Evolutionary conservation across 2,113 vertebrate species (phyloP), one percentile per base, ranked within the genome.

Genomic region (Astur gentilis): DNA sequence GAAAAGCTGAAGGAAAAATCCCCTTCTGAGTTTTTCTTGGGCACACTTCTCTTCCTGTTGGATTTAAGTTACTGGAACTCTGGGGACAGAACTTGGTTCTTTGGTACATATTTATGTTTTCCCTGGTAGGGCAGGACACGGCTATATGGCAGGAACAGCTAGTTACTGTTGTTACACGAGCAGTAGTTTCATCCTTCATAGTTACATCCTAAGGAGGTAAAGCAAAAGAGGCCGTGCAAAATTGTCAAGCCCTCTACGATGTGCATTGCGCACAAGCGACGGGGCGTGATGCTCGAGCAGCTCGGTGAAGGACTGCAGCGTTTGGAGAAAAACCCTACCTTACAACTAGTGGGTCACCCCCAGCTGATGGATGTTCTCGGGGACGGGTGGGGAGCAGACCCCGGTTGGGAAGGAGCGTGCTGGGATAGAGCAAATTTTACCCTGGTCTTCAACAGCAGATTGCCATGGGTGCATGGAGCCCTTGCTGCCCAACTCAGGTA

Each of bases 221-320:
- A 70, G 31, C 32, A 64, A 40, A 64, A 67, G 38, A 81, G 34
- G 27, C 77, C 5, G 2, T 47, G 55, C 42, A 44, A 20, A 45
- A 36, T 58, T 66, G 44, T 88, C 44, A 45, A 40, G 62, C 14
- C 16, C 10, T 57, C 29, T 44, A 3, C 2, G 1, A 8, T 8
- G n/a, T 11, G 11, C 10, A 0, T 67, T 29, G 17, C 21, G 34
- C 2, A 2, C n/a, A 27, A 50, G 61, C 0, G 0, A 20, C 0
- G 0, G 38, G 34, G 60, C 0, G 1, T 7, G 80, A 18, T 65
- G 47, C 66, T 86, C 2, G 1, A 90, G 62, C 40, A 54, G 58
- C 21, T 60, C 2, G 4, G 19, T 5, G 32, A 60, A 32, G 15
- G 36, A 31, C 45, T 54, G 50, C 29, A 7, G 60, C 2, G 1